Conservation (phyloP, 2,888 invertebrate genomes). For the Tineola bisselliella region DNA sequence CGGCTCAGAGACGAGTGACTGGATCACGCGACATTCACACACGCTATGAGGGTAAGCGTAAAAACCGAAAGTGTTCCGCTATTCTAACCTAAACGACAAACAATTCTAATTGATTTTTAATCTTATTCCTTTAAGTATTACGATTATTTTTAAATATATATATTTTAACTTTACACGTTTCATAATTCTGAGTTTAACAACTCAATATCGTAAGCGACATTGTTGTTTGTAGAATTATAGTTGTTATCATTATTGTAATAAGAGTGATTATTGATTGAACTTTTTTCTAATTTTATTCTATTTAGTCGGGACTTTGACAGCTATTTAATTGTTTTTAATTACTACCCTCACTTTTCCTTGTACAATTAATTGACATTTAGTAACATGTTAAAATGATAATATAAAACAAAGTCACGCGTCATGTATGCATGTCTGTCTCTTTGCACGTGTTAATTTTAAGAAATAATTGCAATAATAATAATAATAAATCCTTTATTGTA, state of each 20-base stretch:
- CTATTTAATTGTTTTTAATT: neutral
- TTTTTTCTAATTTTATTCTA: neutral
- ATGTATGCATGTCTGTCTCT: no score
- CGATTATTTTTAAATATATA: neutral
- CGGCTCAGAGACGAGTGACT: neutral
- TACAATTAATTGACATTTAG: neutral
- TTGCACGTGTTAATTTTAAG: no score
- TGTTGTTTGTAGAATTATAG: neutral
- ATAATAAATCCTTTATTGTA: no score
- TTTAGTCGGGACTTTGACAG: neutral
- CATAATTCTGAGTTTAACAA: neutral
- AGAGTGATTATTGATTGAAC: neutral
- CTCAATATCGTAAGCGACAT: neutral
- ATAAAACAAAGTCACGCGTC: no score
- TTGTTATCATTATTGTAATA: neutral
- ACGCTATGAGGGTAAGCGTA: constrained; percentile 1
- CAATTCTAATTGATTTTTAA: neutral
- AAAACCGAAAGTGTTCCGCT: constrained; percentile 13
- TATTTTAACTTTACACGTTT: neutral
- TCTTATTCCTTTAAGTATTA: neutral
- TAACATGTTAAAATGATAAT: no score
- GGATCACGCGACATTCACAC: constrained; percentile 9
- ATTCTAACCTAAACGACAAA: neutral
- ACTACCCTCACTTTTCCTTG: constrained; percentile 6
- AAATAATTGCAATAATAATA: no score